Percentiles rank a stretch among this genome's conserved stretches.
phyloP scores from a whole-genome alignment of 2,797 vertebrate species.

The Eulemur coronatus region DNA sequence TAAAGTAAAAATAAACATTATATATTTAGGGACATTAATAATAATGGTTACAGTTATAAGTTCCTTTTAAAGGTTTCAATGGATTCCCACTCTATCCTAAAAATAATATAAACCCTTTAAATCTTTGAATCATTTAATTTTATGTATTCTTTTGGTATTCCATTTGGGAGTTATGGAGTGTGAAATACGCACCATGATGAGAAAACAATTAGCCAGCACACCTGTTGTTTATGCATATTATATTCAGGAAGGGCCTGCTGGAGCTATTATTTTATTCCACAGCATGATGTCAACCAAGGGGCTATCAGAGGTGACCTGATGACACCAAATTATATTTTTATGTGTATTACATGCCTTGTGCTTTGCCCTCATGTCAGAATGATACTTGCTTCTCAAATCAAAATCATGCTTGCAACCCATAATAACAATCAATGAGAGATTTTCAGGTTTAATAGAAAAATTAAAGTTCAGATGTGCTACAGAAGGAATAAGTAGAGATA shows the following conservation, averaged over 20 bases:
- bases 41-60: conserved; percentile 40
- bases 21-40: conserved; percentile 65
- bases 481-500: background rate
- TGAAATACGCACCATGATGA: conserved; percentile 82
- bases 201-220: conserved; percentile 83
- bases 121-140: conserved; percentile 81
- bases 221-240: conserved; percentile 75
- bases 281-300: conserved; percentile 46
- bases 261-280: conserved; percentile 55
- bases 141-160: conserved; percentile 81
- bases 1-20: conserved; percentile 68
- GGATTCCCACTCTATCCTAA: conserved; percentile 61
- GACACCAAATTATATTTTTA: conserved; percentile 37
- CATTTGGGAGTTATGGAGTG: conserved; percentile 82
- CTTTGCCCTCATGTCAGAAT: background rate
- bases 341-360: background rate
- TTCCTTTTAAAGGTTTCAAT: conserved; percentile 68
- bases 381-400: conserved; percentile 50
- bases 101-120: conserved; percentile 65
- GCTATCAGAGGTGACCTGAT: conserved; percentile 60
- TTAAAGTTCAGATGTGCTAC: background rate
- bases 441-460: conserved; percentile 61
- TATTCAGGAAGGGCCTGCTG: conserved; percentile 47
- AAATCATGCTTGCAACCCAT: conserved; percentile 48
- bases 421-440: conserved; percentile 22